phyloP scores from a whole-genome alignment of 2,113 vertebrate genomes.

The Sinocyclocheilus anophthalmus region DNA sequence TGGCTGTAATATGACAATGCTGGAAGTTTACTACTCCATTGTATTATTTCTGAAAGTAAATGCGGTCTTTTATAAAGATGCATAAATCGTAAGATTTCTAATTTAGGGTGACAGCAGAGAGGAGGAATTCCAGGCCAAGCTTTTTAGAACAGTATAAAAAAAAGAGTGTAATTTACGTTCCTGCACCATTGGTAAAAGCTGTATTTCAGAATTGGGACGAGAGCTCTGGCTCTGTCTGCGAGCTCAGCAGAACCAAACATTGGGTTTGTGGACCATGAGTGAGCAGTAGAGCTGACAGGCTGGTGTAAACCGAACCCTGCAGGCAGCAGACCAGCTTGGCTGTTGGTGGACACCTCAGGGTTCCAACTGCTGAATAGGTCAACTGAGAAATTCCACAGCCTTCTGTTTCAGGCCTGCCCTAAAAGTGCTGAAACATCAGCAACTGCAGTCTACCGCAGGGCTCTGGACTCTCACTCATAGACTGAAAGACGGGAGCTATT shows the following conservation, averaged over 20 bases:
- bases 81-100: constrained; percentile 49
- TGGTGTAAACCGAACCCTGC: constrained; percentile 70
- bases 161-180: constrained; percentile 49
- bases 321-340: constrained; percentile 69
- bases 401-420: constrained; percentile 73
- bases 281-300: constrained; percentile 64
- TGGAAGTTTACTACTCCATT: constrained; percentile 17
- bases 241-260: constrained; percentile 7
- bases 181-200: constrained; percentile 47
- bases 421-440: constrained; percentile 76
- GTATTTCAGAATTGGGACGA: constrained; percentile 38
- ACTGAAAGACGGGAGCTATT: neutral
- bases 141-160: constrained; percentile 36
- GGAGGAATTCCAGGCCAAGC: constrained; percentile 46
- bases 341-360: constrained; percentile 65
- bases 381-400: constrained; percentile 80
- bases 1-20: neutral
- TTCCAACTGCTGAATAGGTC: constrained; percentile 74
- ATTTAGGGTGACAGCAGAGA: constrained; percentile 52
- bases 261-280: constrained; percentile 17
- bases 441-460: constrained; percentile 56
- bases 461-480: constrained; percentile 31
- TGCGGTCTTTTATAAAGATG: constrained; percentile 43
- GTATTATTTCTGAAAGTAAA: constrained; percentile 33
- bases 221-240: constrained; percentile 23